Conservation (phyloP, 2,888 invertebrate species). For the Andrena fulva region DNA sequence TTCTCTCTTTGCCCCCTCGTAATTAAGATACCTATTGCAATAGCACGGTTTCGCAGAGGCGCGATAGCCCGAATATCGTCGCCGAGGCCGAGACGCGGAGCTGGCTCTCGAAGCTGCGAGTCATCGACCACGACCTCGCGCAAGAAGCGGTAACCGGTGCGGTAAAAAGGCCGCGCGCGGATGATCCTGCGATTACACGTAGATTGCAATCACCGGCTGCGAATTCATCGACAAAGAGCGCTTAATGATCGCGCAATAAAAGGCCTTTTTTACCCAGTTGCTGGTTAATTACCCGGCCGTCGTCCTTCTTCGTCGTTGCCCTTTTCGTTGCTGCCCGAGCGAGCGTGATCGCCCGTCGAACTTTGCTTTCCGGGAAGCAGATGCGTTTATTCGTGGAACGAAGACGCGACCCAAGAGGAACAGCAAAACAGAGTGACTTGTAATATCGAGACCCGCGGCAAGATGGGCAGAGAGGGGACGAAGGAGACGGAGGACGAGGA, state of each 20-base stretch:
- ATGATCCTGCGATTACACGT: slow-evolving; percentile 58
- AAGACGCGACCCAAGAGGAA: not conserved
- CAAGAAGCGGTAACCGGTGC: slow-evolving; percentile 44
- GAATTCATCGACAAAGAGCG: slow-evolving; percentile 63
- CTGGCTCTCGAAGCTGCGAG: slow-evolving; percentile 37
- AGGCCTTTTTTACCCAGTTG: slow-evolving; percentile 48
- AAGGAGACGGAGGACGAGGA: not conserved
- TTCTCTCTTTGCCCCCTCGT: not conserved
- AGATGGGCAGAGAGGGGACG: slow-evolving; percentile 7
- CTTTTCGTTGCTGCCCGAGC: not conserved
- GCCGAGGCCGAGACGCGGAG: slow-evolving; percentile 2
- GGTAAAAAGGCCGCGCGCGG: slow-evolving; percentile 51
- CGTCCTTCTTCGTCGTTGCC: slow-evolving; percentile 41
- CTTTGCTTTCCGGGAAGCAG: slow-evolving; percentile 55
- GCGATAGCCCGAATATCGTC: slow-evolving; percentile 15
- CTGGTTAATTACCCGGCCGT: slow-evolving; percentile 60
- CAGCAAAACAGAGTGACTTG: slow-evolving; percentile 45
- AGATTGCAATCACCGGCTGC: slow-evolving; percentile 58
- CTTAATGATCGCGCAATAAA: slow-evolving; percentile 64
- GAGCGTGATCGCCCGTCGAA: not conserved
- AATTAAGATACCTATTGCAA: slow-evolving; percentile 4
- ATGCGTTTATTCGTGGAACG: slow-evolving; percentile 29
- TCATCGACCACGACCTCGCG: slow-evolving; percentile 62
- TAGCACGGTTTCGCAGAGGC: not conserved
- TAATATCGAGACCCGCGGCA: slow-evolving; percentile 40